Percentiles rank a stretch among this genome's conserved stretches.
Evolutionary conservation across 2,797 vertebrate genomes (phyloP).

Genomic region (Arnoldichthys spilopterus): DNA sequence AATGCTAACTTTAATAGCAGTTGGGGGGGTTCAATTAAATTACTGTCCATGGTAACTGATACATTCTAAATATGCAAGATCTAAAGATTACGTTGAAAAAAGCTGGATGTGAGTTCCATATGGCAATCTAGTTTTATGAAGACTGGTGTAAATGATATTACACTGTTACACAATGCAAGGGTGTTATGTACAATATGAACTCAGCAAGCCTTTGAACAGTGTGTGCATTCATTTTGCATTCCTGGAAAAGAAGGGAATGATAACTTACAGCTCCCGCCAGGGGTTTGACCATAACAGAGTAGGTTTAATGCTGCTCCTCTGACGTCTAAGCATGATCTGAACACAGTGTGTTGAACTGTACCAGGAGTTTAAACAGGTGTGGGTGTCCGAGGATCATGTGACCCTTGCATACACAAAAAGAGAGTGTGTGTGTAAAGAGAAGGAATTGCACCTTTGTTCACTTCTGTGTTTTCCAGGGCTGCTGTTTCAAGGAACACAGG

Average conservation of each 20-base stretch:
- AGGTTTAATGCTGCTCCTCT: neutral
- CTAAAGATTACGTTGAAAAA: neutral
- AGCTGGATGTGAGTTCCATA: neutral
- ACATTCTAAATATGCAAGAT: no score
- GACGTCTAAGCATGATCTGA: constrained; percentile 4
- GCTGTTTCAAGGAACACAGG: neutral
- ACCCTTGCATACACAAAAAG: neutral
- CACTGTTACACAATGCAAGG: neutral
- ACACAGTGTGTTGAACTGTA: neutral
- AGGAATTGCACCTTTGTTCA: neutral
- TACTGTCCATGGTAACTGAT: no score
- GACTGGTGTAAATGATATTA: neutral
- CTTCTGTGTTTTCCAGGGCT: neutral
- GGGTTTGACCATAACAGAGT: neutral
- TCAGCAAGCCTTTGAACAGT: constrained; percentile 19
- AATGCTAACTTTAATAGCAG: no score
- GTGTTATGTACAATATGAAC: constrained; percentile 12
- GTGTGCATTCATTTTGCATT: neutral
- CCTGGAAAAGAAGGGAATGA: constrained; percentile 12
- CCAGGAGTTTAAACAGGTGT: constrained; percentile 15
- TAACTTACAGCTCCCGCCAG: neutral
- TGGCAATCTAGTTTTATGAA: neutral
- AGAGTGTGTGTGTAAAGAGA: neutral
- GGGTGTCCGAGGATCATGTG: neutral
- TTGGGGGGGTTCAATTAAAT: no score